Evolutionary conservation across 1,140 invertebrate genomes (phyloP).

Genomic region (Zaprionus lachaisei): DNA sequence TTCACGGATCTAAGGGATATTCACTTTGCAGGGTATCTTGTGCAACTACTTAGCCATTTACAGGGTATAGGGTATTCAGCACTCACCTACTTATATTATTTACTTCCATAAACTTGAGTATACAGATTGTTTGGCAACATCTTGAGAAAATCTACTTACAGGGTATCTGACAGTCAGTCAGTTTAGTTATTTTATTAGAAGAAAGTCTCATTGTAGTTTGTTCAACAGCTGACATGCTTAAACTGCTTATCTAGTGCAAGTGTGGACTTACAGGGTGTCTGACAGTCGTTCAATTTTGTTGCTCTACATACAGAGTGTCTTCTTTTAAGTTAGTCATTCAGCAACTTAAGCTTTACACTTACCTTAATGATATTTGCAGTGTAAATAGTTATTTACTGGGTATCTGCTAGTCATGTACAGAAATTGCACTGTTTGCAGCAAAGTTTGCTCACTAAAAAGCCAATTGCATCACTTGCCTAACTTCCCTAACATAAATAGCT

Average conservation of each 20-base stretch:
- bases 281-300: neutral
- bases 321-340: no score
- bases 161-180: neutral
- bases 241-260: neutral
- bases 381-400: neutral
- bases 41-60: neutral
- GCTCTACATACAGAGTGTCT: no score
- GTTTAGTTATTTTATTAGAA: no score
- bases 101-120: no score
- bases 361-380: neutral
- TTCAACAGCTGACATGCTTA: neutral
- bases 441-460: neutral
- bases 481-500: neutral
- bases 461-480: neutral
- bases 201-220: neutral
- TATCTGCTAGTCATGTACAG: neutral
- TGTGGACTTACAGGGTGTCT: conserved; percentile 9
- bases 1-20: no score
- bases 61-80: neutral
- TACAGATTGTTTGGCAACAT: neutral
- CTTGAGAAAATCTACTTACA: neutral
- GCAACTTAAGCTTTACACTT: no score
- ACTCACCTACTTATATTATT: no score
- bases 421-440: neutral
- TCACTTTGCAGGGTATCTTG: conserved; percentile 7